Percentiles rank a stretch among this genome's conserved stretches.
Conservation (phyloP, 1,140 invertebrate genomes). For the Hyles vespertilio region DNA sequence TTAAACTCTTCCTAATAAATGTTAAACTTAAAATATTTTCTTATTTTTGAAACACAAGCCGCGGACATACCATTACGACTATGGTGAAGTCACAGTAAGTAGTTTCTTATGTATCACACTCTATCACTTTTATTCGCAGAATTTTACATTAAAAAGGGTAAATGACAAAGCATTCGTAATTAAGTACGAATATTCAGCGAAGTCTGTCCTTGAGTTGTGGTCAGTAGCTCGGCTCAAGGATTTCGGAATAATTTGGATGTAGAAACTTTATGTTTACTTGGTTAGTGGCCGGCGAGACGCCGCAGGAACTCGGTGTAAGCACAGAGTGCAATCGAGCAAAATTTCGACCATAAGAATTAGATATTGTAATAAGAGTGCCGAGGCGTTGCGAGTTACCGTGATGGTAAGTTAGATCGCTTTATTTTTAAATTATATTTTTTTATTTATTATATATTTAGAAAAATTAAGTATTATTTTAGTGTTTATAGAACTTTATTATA, state of each 20-base stretch:
- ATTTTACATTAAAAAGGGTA: no score
- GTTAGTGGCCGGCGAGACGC: conserved; percentile 45
- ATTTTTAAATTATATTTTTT: no score
- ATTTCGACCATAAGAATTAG: conserved; percentile 62
- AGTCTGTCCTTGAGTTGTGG: conserved; percentile 49
- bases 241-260: conserved; percentile 47
- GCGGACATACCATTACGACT: no score
- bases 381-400: conserved; percentile 52
- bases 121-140: no score
- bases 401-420: conserved; percentile 43
- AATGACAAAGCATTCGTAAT: no score
- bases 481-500: neutral
- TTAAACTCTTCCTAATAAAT: no score
- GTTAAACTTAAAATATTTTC: no score
- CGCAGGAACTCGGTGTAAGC: conserved; percentile 13
- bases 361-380: conserved; percentile 54
- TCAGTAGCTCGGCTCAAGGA: conserved; percentile 61
- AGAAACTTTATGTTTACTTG: conserved; percentile 45
- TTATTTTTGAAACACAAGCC: no score
- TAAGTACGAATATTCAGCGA: no score
- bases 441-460: no score
- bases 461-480: neutral
- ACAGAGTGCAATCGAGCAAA: conserved; percentile 28
- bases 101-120: no score
- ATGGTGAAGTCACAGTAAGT: no score